Percentiles rank a stretch among this genome's conserved stretches.
These are phyloP conservation scores for Synanceia verrucosa DNA, from an alignment of 2,797 vertebrate genomes.

Conservation along the genomic window DNA sequence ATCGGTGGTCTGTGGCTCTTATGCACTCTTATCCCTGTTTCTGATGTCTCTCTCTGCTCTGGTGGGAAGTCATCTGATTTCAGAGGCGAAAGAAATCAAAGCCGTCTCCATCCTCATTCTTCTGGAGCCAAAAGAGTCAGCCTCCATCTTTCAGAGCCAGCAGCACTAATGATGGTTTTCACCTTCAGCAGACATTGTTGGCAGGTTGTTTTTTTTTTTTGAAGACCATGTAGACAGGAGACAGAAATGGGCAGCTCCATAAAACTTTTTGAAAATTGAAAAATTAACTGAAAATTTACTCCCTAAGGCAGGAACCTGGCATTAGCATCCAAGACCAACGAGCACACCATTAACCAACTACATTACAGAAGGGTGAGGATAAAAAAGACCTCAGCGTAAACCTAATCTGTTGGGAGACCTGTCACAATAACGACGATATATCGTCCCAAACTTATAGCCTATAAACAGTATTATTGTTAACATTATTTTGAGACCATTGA, in stretches of 20 bases:
- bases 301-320: too few species aligned
- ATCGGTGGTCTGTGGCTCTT: not conserved
- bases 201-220: not conserved
- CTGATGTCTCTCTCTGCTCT: not conserved
- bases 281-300: not conserved
- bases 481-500: too few species aligned
- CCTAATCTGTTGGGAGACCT: too few species aligned
- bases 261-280: too few species aligned
- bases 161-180: conserved; percentile 26
- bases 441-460: too few species aligned
- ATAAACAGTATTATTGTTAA: too few species aligned
- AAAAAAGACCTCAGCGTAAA: too few species aligned
- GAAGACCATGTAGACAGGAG: not conserved
- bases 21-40: not conserved
- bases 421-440: too few species aligned
- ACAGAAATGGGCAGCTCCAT: not conserved
- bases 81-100: conserved; percentile 47
- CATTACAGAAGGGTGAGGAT: too few species aligned
- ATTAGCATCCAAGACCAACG: not conserved
- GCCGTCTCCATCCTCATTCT: not conserved
- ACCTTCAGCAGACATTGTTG: conserved; percentile 30
- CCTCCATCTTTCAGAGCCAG: not conserved
- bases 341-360: not conserved
- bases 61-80: conserved; percentile 33
- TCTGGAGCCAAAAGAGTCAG: conserved; percentile 11